These are phyloP conservation scores for Notolepis coatsorum DNA, from an alignment of 2,797 vertebrate species.

Conservation along the genomic window DNA sequence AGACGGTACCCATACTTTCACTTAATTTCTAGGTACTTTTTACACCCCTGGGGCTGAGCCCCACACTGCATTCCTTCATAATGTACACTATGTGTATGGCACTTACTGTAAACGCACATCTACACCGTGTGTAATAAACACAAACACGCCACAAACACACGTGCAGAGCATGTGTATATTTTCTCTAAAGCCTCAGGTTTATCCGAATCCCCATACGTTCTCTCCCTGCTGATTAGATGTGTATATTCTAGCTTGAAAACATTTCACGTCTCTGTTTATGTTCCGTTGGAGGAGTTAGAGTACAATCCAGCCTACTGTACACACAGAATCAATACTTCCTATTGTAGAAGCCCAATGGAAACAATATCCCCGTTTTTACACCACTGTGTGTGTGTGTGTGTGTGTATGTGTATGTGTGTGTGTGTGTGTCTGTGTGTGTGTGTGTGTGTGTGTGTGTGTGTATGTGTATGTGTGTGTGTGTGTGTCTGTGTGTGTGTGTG, in stretches of 20 bases:
- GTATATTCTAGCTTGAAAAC: conserved; percentile 65
- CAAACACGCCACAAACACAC: conserved; percentile 51
- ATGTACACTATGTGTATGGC: conserved; percentile 9
- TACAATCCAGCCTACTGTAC: conserved; percentile 34
- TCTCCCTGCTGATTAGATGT: conserved; percentile 60
- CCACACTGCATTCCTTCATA: background rate
- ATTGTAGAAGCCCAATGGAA: conserved; percentile 54
- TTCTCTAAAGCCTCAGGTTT: conserved; percentile 58
- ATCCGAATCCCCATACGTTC: conserved; percentile 63
- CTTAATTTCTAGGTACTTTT: no score
- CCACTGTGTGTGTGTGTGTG: background rate
- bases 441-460: conserved; percentile 15
- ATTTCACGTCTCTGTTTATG: conserved; percentile 66
- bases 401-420: conserved; percentile 8
- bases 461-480: conserved; percentile 13
- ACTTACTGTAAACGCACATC: conserved; percentile 39
- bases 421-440: conserved; percentile 18
- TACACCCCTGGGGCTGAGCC: no score
- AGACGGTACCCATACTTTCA: no score
- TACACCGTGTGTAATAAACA: conserved; percentile 49
- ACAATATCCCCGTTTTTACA: conserved; percentile 55
- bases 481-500: background rate
- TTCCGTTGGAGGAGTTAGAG: conserved; percentile 37
- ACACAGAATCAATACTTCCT: conserved; percentile 65
- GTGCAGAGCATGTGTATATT: conserved; percentile 48